Conservation (phyloP, 2,113 vertebrate genomes). For the Alosa alosa region DNA sequence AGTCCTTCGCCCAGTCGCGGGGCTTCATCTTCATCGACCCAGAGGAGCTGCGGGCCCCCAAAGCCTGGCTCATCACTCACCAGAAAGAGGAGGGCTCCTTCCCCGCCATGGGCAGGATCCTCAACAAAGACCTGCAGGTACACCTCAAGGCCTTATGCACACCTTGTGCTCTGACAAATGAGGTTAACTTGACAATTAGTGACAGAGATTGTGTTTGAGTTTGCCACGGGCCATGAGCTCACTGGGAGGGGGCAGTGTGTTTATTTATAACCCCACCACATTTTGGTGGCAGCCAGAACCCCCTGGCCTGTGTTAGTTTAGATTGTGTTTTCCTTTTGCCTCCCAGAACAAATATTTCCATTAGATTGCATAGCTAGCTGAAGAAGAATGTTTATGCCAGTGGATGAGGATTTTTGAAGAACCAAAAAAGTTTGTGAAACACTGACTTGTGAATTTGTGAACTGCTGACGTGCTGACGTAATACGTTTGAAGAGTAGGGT, state of each 20-base stretch:
- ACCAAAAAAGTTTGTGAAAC: neutral
- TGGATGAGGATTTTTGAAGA: neutral
- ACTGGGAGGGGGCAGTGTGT: neutral
- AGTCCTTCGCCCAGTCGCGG: constrained; percentile 91
- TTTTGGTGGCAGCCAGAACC: neutral
- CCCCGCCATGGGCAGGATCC: constrained; percentile 85
- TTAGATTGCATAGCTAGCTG: neutral
- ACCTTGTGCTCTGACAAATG: neutral
- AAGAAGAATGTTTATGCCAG: neutral
- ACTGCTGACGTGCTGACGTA: no score
- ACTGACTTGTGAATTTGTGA: neutral
- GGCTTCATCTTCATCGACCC: constrained; percentile 92
- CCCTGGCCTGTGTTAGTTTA: neutral
- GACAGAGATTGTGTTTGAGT: neutral
- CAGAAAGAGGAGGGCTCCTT: constrained; percentile 87
- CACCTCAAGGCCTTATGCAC: neutral
- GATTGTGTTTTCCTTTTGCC: neutral
- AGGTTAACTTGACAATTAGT: neutral
- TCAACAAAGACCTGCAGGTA: constrained; percentile 95
- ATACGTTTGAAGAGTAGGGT: neutral
- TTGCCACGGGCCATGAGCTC: neutral
- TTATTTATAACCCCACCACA: neutral
- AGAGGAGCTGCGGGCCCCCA: constrained; percentile 80
- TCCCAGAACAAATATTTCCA: neutral
- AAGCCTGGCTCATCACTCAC: constrained; percentile 86